Evolutionary conservation across 2,888 invertebrate genomes (phyloP).

Genomic region (Sesia bembeciformis): DNA sequence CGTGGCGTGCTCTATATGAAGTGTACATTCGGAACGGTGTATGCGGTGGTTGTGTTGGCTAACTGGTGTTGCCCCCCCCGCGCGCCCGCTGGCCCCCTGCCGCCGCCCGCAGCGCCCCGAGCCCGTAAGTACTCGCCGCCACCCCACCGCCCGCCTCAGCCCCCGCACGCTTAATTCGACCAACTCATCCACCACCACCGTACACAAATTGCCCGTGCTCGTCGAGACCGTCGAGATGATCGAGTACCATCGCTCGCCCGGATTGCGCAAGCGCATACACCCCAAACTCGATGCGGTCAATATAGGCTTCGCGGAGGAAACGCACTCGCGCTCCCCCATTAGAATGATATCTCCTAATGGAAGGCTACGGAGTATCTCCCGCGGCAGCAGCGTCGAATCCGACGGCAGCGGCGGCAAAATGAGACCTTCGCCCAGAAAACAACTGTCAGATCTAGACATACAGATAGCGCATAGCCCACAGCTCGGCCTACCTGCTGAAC

Average conservation of each 20-base stretch:
- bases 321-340: neutral
- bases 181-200: slow-evolving; percentile 18
- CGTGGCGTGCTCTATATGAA: no score
- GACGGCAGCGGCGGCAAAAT: neutral
- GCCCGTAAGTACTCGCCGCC: slow-evolving; percentile 5
- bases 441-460: slow-evolving; percentile 34
- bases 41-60: neutral
- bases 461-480: slow-evolving; percentile 22
- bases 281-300: slow-evolving; percentile 6
- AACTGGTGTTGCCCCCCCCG: slow-evolving; percentile 1
- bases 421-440: slow-evolving; percentile 2
- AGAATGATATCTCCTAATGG: no score
- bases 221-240: slow-evolving; percentile 6
- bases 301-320: slow-evolving; percentile 3
- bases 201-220: slow-evolving; percentile 11
- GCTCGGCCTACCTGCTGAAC: neutral
- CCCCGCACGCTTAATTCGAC: slow-evolving; percentile 13
- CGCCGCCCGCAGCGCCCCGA: slow-evolving; percentile 3
- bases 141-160: slow-evolving; percentile 11
- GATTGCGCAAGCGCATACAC: slow-evolving; percentile 6
- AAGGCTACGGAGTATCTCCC: neutral
- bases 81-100: slow-evolving; percentile 9
- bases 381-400: neutral
- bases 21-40: no score
- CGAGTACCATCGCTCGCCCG: slow-evolving; percentile 7